Evolutionary conservation across 2,113 vertebrate genomes (phyloP).

Genomic region (Callionymus lyra): DNA sequence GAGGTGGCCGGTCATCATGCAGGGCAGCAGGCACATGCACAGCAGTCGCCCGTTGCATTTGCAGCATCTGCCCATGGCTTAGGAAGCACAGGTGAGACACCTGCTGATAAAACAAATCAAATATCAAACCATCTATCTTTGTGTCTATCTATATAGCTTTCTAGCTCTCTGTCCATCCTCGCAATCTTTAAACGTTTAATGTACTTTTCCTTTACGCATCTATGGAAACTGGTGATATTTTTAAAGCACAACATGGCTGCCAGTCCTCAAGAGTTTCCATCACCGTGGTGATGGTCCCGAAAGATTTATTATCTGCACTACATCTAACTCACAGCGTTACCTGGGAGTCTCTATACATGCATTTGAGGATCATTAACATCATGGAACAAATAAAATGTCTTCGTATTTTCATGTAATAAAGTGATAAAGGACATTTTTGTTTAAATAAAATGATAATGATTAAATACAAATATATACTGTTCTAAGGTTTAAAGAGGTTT

Average conservation of each 20-base stretch:
- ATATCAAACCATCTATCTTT: neutral
- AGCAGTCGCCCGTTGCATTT: constrained; percentile 60
- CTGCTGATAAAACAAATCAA: constrained; percentile 9
- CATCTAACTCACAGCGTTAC: constrained; percentile 7
- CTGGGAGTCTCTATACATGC: constrained; percentile 3
- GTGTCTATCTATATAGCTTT: neutral
- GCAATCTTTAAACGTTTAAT: no score
- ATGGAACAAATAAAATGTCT: no score
- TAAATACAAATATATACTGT: no score
- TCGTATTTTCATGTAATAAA: no score
- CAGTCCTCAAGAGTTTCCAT: constrained; percentile 34
- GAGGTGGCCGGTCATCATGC: constrained; percentile 69
- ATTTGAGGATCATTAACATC: no score
- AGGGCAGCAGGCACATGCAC: constrained; percentile 69
- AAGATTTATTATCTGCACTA: constrained; percentile 57
- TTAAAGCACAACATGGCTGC: no score
- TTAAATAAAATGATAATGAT: no score
- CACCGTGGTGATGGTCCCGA: constrained; percentile 52
- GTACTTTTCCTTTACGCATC: no score
- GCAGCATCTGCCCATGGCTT: constrained; percentile 62
- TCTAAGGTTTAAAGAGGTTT: no score
- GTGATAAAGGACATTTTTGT: no score
- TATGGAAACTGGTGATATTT: no score
- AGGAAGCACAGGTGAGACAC: constrained; percentile 11
- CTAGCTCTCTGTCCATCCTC: constrained; percentile 15